These are phyloP conservation scores for Lithophane leautieri DNA, from an alignment of 2,888 invertebrate genomes.

Conservation along the genomic window DNA sequence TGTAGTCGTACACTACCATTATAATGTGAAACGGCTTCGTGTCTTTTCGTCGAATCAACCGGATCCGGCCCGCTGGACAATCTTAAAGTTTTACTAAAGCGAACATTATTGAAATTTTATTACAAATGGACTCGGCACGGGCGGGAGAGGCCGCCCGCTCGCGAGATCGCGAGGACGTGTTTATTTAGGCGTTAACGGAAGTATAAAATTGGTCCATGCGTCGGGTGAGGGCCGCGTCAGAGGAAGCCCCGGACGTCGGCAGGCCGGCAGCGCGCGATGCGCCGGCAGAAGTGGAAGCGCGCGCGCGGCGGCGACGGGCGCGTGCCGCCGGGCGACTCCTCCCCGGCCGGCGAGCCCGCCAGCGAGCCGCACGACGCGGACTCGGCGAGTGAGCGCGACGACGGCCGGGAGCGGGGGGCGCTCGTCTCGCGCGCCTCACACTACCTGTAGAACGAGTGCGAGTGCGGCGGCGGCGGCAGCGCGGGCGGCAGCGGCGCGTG, in stretches of 20 bases:
- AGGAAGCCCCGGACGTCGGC: conserved; percentile 85
- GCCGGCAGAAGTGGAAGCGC: conserved; percentile 87
- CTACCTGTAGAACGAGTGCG: conserved; percentile 90
- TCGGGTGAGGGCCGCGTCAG: conserved; percentile 80
- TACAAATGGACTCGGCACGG: conserved; percentile 84
- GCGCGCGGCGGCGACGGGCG: conserved; percentile 76
- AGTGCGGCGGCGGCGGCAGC: conserved; percentile 89
- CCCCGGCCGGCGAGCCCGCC: conserved; percentile 71
- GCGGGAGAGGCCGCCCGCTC: conserved; percentile 74
- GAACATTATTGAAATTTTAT: conserved; percentile 77
- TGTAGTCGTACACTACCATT: conserved; percentile 72
- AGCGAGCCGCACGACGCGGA: conserved; percentile 87
- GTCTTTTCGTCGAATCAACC: conserved; percentile 72
- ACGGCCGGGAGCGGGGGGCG: conserved; percentile 84
- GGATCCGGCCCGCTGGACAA: conserved; percentile 74
- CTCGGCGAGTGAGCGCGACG: conserved; percentile 89
- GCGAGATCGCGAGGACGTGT: conserved; percentile 83
- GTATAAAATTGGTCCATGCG: conserved; percentile 88
- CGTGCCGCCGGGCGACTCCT: conserved; percentile 68
- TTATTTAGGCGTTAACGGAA: conserved; percentile 83
- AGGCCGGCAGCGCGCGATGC: conserved; percentile 81
- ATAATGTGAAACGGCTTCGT: conserved; percentile 69
- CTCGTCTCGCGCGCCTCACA: conserved; percentile 89
- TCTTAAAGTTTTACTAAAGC: conserved; percentile 76
- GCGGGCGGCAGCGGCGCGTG: conserved; percentile 89